Base-by-base conservation (phyloP, 2,113 vertebrate genomes). In the Sinocyclocheilus anophthalmus region DNA sequence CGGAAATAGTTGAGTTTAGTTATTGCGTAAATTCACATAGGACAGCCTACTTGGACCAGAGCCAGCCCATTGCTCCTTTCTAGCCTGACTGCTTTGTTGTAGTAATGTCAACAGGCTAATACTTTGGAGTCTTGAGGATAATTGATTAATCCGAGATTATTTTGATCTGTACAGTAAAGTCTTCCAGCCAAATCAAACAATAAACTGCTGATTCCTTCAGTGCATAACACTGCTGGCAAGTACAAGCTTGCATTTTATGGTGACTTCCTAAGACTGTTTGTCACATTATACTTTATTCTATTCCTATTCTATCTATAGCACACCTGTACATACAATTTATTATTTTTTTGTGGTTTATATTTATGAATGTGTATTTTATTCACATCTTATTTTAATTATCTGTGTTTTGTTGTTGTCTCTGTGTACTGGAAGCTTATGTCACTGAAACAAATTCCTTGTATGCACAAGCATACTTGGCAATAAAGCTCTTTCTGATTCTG, bases 1-100 rank as follows among this genome's bases (percentile, higher is more conserved):
- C 30, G n/a, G 53, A n/a, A 50, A 9, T n/a, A 14, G 13, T 53
- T 1, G 50, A 53, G 13, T 1, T 16, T 12, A 53, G 77, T 24
- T 73, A 20, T 67, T 42, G 42, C 63, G 75, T 13, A 37, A 50
- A 33, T 33, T 33, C 30, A 33, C 30, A 2, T 33, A 33, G 30
- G 30, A 33, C 88, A 63, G 26, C 88, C 88, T 84, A 84, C 77
- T 84, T 84, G 69, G 24, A 75, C 26, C 33, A 18, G 16, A 26
- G 70, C 85, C 85, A 76, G 45, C 3, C 4, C 14, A 45, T 86
- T 86, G 61, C 39, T 30, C 16, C 26, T 59, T 39, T 22, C 5
- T 5, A 61, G 12, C 5, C n/a, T 37, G 22, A 48, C 16, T 77
- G 50, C 13, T 55, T 59, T 80, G 20, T 57, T 78, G 50, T 72